Percentiles rank a stretch among this genome's conserved stretches.
phyloP scores from a whole-genome alignment of 2,888 invertebrate species.

The Caenorhabditis uteleia region DNA sequence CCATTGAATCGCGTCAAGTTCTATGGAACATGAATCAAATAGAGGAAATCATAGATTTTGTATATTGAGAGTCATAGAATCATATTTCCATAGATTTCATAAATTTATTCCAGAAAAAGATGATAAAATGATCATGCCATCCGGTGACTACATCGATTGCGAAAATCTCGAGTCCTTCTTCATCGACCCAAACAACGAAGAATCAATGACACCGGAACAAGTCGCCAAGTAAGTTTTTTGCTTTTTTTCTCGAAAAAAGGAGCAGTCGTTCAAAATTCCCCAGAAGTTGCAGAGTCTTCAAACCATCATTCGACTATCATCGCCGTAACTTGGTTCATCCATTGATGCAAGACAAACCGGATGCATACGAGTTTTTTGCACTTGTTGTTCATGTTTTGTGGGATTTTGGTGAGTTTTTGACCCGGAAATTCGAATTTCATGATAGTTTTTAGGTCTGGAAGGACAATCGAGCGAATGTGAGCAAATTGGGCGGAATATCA shows the following conservation, averaged over 20 bases:
- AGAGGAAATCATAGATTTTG: too few species aligned
- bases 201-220: too few species aligned
- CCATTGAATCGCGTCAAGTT: too few species aligned
- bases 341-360: constrained; percentile 22
- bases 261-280: too few species aligned
- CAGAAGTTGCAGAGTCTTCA: constrained; percentile 28
- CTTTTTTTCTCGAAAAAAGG: constrained; percentile 1
- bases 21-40: too few species aligned
- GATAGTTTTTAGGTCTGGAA: constrained; percentile 8
- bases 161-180: constrained; percentile 20
- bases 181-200: too few species aligned
- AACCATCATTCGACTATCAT: constrained; percentile 18
- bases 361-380: constrained; percentile 26
- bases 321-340: constrained; percentile 13
- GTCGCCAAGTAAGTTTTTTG: too few species aligned
- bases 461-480: constrained; percentile 21
- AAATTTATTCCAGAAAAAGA: constrained; percentile 4
- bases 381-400: constrained; percentile 22
- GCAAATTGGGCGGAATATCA: constrained; percentile 12
- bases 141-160: constrained; percentile 34
- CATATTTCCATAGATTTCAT: too few species aligned
- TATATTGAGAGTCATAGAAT: too few species aligned
- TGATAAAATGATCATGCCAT: constrained; percentile 11
- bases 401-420: constrained; percentile 36
- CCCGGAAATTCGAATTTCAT: too few species aligned